phyloP scores from a whole-genome alignment of 2,888 invertebrate species.

The Julus scandinavius region DNA sequence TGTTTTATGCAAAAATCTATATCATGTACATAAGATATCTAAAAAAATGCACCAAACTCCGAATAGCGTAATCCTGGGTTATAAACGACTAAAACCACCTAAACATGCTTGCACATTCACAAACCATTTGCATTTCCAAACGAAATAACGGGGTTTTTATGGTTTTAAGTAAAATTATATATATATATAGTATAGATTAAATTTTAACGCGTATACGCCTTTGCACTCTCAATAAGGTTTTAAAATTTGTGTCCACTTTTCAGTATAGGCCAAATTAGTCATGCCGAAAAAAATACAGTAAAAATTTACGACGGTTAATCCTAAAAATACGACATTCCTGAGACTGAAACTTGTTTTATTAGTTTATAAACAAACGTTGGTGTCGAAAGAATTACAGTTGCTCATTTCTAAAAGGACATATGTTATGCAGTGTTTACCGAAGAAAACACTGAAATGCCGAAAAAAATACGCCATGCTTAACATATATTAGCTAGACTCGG shows the following conservation, averaged over 20 bases:
- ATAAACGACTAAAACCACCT: background rate
- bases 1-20: too few species aligned
- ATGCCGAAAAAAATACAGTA: background rate
- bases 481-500: background rate
- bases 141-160: background rate
- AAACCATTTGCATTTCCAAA: too few species aligned
- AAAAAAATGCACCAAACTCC: background rate
- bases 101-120: too few species aligned
- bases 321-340: background rate
- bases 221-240: background rate
- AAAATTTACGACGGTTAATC: background rate
- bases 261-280: background rate
- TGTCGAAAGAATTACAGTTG: slow-evolving; percentile 1
- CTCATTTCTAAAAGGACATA: background rate
- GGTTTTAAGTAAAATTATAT: background rate
- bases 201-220: background rate
- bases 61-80: background rate
- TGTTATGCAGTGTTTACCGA: background rate
- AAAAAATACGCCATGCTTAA: background rate
- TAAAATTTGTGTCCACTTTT: background rate
- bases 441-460: background rate
- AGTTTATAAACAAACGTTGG: background rate
- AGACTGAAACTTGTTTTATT: background rate
- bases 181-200: too few species aligned
- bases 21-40: too few species aligned